These are phyloP conservation scores for Drosophila prostipennis DNA, from an alignment of 2,888 invertebrate species.

Conservation along the genomic window DNA sequence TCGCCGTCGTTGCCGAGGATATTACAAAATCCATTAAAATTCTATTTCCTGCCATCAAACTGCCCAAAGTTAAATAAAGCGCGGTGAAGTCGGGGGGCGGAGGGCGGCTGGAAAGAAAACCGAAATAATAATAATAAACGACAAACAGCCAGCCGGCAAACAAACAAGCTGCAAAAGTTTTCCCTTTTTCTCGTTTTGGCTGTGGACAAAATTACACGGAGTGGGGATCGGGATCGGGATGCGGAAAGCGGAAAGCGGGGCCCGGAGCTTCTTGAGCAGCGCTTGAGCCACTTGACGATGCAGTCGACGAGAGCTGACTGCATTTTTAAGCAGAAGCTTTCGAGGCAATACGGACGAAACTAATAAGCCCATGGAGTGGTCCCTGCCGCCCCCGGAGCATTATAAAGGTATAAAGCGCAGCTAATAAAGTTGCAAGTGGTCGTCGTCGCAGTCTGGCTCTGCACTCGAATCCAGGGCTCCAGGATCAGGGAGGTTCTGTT, in stretches of 20 bases:
- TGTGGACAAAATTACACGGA: slow-evolving; percentile 53
- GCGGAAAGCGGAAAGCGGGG: no score
- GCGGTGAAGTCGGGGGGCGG: slow-evolving; percentile 45
- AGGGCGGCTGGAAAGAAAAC: slow-evolving; percentile 54
- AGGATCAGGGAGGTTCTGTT: slow-evolving; percentile 13
- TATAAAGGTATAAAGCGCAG: slow-evolving; percentile 65
- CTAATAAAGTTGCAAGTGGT: slow-evolving; percentile 73
- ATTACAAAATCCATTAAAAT: slow-evolving; percentile 79
- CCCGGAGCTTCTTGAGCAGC: slow-evolving; percentile 8
- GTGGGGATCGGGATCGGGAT: no score
- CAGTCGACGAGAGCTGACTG: slow-evolving; percentile 59
- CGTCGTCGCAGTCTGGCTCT: slow-evolving; percentile 37
- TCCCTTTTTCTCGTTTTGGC: slow-evolving; percentile 34
- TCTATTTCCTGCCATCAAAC: slow-evolving; percentile 79
- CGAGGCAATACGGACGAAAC: slow-evolving; percentile 45
- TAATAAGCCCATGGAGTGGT: slow-evolving; percentile 60
- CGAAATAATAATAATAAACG: slow-evolving; percentile 76
- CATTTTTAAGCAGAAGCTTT: slow-evolving; percentile 56
- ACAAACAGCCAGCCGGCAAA: slow-evolving; percentile 58
- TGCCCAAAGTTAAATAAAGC: slow-evolving; percentile 78
- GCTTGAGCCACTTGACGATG: slow-evolving; percentile 57
- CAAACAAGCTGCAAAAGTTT: slow-evolving; percentile 68
- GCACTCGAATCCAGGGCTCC: slow-evolving; percentile 17
- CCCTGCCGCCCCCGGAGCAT: slow-evolving; percentile 41
- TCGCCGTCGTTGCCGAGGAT: slow-evolving; percentile 52